These are phyloP conservation scores for silkworm (Bombyx mori) DNA, from an alignment of 1,140 invertebrate genomes.

Conservation along the genomic window ASM3026992v2 NC_085119.1:6834501-6835000, in stretches of 20 bases:
- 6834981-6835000: too few relatives aligned
- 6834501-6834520: too few relatives aligned
- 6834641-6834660: slow-evolving; percentile 39
- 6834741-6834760: slow-evolving; percentile 72
- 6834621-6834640: slow-evolving; percentile 62
- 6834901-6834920: slow-evolving; percentile 67
- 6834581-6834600: slow-evolving; percentile 45
- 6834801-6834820: slow-evolving; percentile 69
- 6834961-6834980: too few relatives aligned
- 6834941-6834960: too few relatives aligned
- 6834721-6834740: slow-evolving; percentile 68
- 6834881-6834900: slow-evolving; percentile 46
- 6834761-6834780: slow-evolving; percentile 69
- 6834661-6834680: slow-evolving; percentile 55
- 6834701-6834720: slow-evolving; percentile 72
- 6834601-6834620: slow-evolving; percentile 64
- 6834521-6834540: too few relatives aligned
- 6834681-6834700: slow-evolving; percentile 63
- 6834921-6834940: slow-evolving; percentile 32
- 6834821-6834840: slow-evolving; percentile 64
- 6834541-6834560: too few relatives aligned
- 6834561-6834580: not conserved
- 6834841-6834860: slow-evolving; percentile 70
- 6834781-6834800: slow-evolving; percentile 71
- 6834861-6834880: slow-evolving; percentile 69